Percentiles rank a stretch among this genome's conserved stretches.
phyloP scores from a whole-genome alignment of 2,113 vertebrate genomes.

The Centropus unirufus region DNA sequence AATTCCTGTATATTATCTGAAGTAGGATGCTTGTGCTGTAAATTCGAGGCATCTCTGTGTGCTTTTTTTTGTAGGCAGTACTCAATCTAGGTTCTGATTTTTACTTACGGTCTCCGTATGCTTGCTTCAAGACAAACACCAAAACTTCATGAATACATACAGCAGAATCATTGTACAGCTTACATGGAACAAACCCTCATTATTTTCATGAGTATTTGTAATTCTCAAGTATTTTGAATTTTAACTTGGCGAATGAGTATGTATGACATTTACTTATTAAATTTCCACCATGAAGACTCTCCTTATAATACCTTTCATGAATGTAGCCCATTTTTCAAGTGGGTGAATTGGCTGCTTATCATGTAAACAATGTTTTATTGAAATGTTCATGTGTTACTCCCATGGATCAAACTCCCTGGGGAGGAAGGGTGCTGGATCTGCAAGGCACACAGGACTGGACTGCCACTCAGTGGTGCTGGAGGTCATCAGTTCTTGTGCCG shows the following conservation, averaged over 20 bases:
- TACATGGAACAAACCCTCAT: not conserved
- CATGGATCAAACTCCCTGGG: not conserved
- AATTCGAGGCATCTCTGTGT: not conserved
- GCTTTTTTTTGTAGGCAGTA: not conserved
- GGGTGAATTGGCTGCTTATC: constrained; percentile 1
- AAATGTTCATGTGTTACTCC: not conserved
- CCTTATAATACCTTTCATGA: constrained; percentile 15
- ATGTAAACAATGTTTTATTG: not conserved
- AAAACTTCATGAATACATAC: not conserved
- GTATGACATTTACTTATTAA: not conserved
- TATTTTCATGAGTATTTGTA: constrained; percentile 22
- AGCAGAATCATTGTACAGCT: constrained; percentile 6
- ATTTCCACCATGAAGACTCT: not conserved
- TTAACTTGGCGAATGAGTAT: not conserved
- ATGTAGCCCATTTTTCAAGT: constrained; percentile 11
- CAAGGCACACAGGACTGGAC: not conserved
- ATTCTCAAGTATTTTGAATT: constrained; percentile 5
- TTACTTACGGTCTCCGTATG: not conserved
- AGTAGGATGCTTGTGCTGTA: not conserved
- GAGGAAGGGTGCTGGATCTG: not conserved
- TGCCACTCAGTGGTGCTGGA: not conserved
- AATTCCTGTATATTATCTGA: not conserved
- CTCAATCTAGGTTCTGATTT: not conserved
- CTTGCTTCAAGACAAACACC: not conserved
- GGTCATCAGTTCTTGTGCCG: not conserved